These are phyloP conservation scores for Rhadina sibilatrix DNA, from an alignment of 2,113 vertebrate genomes.

Conservation along the genomic window DNA sequence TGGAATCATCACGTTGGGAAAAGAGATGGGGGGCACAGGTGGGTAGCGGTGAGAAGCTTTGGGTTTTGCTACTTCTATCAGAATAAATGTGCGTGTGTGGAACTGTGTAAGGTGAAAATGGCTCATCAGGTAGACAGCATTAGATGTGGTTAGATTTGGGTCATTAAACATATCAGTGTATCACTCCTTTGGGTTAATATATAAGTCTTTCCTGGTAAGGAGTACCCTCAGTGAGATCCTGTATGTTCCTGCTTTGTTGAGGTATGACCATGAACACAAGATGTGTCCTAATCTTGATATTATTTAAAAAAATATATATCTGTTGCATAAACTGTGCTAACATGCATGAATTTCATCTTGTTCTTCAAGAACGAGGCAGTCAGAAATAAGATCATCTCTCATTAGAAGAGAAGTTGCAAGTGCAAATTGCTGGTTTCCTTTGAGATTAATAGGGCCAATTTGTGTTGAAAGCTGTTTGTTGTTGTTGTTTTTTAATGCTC, in stretches of 20 bases:
- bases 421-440: conserved; percentile 31
- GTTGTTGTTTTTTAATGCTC: background rate
- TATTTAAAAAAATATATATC: background rate
- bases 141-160: background rate
- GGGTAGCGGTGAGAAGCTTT: background rate
- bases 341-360: background rate
- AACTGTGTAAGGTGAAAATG: background rate
- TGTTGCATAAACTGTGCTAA: conserved; percentile 1
- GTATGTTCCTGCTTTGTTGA: background rate
- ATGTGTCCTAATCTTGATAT: background rate
- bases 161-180: background rate
- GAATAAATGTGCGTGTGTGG: background rate
- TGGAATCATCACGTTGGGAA: background rate
- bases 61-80: background rate
- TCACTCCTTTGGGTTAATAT: conserved; percentile 7
- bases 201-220: background rate
- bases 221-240: background rate
- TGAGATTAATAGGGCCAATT: conserved; percentile 14
- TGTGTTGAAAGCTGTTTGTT: background rate
- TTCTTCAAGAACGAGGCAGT: background rate
- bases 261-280: background rate
- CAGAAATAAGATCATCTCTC: background rate
- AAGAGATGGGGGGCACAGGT: background rate
- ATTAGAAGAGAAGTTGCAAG: background rate
- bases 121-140: background rate